phyloP scores from a whole-genome alignment of 2,797 vertebrate species.

The Smutsia temminckii region DNA sequence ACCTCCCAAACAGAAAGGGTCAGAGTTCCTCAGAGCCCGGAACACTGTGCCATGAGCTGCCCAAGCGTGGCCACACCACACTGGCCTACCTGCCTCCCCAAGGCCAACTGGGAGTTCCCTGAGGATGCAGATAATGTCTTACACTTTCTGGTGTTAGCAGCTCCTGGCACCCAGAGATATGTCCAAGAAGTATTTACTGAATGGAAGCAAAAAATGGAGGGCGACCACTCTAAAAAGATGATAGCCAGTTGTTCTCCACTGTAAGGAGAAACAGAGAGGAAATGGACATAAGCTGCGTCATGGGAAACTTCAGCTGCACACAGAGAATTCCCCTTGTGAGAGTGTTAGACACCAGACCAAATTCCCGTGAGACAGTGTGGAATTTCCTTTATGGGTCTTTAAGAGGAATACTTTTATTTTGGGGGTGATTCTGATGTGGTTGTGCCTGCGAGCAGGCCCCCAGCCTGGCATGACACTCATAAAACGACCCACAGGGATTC shows the following conservation, averaged over 20 bases:
- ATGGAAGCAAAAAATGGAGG: background rate
- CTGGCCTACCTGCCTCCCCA: fast-evolving
- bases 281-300: background rate
- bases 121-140: background rate
- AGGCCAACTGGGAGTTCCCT: background rate
- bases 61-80: fast-evolving
- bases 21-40: fast-evolving
- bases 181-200: background rate
- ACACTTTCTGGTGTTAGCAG: background rate
- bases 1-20: background rate
- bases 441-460: conserved; percentile 13
- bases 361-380: background rate
- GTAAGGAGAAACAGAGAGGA: conserved; percentile 15
- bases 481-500: background rate
- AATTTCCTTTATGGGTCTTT: conserved; percentile 54
- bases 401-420: background rate
- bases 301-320: conserved; percentile 53
- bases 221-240: background rate
- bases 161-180: background rate
- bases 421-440: conserved; percentile 3
- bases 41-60: background rate
- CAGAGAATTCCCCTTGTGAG: conserved; percentile 32
- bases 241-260: background rate
- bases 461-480: background rate
- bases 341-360: conserved; percentile 17